Conservation (phyloP, 2,888 invertebrate species). For the Drepanosiphum platanoidis region DNA sequence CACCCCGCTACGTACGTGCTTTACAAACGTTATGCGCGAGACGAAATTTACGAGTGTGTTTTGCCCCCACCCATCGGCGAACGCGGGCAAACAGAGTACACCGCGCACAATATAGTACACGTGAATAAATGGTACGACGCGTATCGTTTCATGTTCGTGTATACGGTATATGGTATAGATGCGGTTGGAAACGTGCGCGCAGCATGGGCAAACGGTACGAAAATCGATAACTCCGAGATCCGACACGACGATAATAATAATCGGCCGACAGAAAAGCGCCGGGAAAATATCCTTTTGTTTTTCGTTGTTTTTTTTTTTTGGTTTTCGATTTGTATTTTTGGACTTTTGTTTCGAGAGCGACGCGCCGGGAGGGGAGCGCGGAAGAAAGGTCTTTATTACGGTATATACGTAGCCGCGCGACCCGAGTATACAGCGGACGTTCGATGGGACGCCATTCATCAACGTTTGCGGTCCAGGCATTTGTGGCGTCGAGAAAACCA, state of each 20-base stretch:
- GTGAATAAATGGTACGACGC: slow-evolving; percentile 4
- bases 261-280: neutral
- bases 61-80: neutral
- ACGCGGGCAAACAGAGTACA: neutral
- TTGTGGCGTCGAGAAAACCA: slow-evolving; percentile 51
- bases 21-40: slow-evolving; percentile 44
- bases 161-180: neutral
- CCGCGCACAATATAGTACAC: neutral
- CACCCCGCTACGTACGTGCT: slow-evolving; percentile 55
- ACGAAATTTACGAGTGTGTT: slow-evolving; percentile 57
- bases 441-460: slow-evolving; percentile 53
- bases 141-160: too few relatives aligned
- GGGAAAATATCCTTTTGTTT: slow-evolving; percentile 31
- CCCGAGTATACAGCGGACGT: slow-evolving; percentile 20
- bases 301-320: too few relatives aligned
- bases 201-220: neutral
- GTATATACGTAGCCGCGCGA: neutral
- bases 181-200: neutral
- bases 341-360: slow-evolving; percentile 4
- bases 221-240: neutral
- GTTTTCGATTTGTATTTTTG: slow-evolving; percentile 11
- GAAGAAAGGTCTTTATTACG: slow-evolving; percentile 34
- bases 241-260: neutral
- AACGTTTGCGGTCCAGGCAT: slow-evolving; percentile 46
- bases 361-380: neutral